These are phyloP conservation scores for Drosophila ogumai DNA, from an alignment of 1,140 invertebrate genomes.

Conservation along the genomic window DNA sequence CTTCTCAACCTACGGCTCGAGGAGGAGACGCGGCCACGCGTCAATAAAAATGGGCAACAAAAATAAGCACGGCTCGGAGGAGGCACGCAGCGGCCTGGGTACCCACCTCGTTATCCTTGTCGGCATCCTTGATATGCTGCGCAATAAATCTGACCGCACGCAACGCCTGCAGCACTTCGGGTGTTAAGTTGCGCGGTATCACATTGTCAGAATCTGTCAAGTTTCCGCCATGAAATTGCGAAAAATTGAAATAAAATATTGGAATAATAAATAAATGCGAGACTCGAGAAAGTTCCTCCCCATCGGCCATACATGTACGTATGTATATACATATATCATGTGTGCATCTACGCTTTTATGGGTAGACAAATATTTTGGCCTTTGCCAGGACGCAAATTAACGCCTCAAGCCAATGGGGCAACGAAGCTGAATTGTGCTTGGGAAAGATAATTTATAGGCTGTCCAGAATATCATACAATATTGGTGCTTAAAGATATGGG, in stretches of 20 bases:
- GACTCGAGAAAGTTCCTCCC: slow-evolving; percentile 37
- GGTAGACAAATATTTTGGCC: slow-evolving; percentile 55
- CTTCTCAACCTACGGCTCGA: not conserved
- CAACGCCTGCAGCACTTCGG: slow-evolving; percentile 95
- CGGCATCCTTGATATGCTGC: slow-evolving; percentile 97
- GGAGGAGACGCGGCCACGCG: slow-evolving; percentile 37
- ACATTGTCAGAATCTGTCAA: slow-evolving; percentile 90
- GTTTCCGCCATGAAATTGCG: slow-evolving; percentile 75
- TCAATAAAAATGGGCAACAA: slow-evolving; percentile 75
- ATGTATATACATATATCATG: slow-evolving; percentile 4
- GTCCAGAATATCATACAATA: not conserved
- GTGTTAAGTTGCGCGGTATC: slow-evolving; percentile 91
- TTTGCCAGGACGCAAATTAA: slow-evolving; percentile 33
- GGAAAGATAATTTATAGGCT: slow-evolving; percentile 15
- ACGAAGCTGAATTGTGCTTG: slow-evolving; percentile 22
- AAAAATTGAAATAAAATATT: slow-evolving; percentile 83
- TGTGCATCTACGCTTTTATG: slow-evolving; percentile 40
- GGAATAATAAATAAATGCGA: slow-evolving; percentile 76
- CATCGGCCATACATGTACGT: slow-evolving; percentile 18
- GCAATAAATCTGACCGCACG: slow-evolving; percentile 98
- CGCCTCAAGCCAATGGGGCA: slow-evolving; percentile 22
- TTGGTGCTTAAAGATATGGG: slow-evolving; percentile 1
- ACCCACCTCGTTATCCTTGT: slow-evolving; percentile 96
- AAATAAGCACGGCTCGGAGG: slow-evolving; percentile 18
- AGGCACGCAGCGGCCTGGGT: slow-evolving; percentile 19